phyloP scores from a whole-genome alignment of 2,797 vertebrate genomes.

The Girardinus metallicus region DNA sequence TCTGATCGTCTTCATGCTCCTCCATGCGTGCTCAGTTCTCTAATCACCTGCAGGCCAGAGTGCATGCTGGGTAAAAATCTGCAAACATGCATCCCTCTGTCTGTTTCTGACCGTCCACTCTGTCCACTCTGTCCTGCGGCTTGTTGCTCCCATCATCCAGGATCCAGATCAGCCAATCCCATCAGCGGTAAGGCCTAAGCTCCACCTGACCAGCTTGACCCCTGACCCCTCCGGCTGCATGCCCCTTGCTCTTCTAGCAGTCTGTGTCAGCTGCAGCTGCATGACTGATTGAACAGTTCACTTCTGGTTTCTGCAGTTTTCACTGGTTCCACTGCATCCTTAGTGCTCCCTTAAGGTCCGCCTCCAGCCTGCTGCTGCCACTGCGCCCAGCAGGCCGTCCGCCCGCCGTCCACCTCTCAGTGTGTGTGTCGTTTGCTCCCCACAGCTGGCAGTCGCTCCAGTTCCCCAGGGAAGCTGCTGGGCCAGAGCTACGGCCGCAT shows the following conservation, averaged over 20 bases:
- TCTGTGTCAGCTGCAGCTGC: slow-evolving; percentile 23
- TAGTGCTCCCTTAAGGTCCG: slow-evolving; percentile 2
- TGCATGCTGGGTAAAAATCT: slow-evolving; percentile 84
- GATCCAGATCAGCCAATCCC: slow-evolving; percentile 99
- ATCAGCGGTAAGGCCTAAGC: slow-evolving; percentile 94
- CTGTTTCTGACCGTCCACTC: slow-evolving; percentile 78
- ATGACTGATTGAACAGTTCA: slow-evolving; percentile 29
- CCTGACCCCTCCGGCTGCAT: slow-evolving; percentile 53
- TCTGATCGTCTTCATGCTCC: neutral
- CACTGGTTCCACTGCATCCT: slow-evolving; percentile 28
- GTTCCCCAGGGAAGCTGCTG: slow-evolving; percentile 94
- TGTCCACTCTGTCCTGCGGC: slow-evolving; percentile 80
- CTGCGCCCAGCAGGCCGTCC: no score
- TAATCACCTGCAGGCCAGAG: slow-evolving; percentile 42
- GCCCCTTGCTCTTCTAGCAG: slow-evolving; percentile 10
- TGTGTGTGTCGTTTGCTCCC: neutral
- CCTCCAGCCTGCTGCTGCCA: no score
- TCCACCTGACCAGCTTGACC: slow-evolving; percentile 76
- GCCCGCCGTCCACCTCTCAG: neutral
- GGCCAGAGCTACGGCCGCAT: slow-evolving; percentile 87
- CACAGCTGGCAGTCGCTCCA: slow-evolving; percentile 94
- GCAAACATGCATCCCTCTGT: slow-evolving; percentile 64
- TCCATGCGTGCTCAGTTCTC: slow-evolving; percentile 23
- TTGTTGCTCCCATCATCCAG: slow-evolving; percentile 91
- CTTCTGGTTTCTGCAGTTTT: neutral